Conservation (phyloP, 2,797 vertebrate genomes). For the Pampus argenteus region DNA sequence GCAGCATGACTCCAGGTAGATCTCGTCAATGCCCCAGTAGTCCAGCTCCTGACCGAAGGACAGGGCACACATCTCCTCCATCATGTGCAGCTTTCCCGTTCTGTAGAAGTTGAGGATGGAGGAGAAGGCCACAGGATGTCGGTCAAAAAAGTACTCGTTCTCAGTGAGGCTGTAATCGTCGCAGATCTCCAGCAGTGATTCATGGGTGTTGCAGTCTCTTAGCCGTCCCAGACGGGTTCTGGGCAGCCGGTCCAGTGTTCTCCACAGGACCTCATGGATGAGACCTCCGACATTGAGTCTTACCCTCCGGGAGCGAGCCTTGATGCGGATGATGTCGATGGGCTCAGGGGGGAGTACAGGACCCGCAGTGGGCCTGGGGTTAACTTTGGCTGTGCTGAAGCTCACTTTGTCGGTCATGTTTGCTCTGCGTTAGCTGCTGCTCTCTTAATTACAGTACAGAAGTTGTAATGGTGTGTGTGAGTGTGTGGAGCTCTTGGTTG, state of each 20-base stretch:
- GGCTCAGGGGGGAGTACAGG: constrained; percentile 93
- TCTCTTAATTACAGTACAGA: not conserved
- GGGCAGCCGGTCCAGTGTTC: constrained; percentile 95
- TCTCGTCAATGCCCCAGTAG: constrained; percentile 99
- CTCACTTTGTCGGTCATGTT: constrained; percentile 90
- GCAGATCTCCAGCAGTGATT: constrained; percentile 94
- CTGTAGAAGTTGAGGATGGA: constrained; percentile 99
- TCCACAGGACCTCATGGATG: constrained; percentile 96
- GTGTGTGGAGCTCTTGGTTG: not conserved
- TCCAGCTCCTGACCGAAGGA: constrained; percentile 99
- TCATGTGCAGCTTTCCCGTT: constrained; percentile 99
- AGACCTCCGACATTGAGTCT: constrained; percentile 96
- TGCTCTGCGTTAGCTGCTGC: constrained; percentile 13
- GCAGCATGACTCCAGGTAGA: constrained; percentile 98
- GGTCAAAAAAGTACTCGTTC: constrained; percentile 98
- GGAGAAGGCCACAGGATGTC: constrained; percentile 97
- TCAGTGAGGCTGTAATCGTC: constrained; percentile 95
- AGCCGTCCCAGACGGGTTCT: constrained; percentile 94
- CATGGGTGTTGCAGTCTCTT: constrained; percentile 96
- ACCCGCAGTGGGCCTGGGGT: constrained; percentile 76
- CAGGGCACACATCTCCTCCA: constrained; percentile 99
- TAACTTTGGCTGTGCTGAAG: constrained; percentile 83
- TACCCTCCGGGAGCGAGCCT: constrained; percentile 92
- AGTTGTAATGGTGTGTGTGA: not conserved
- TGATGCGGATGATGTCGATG: constrained; percentile 94